Evolutionary conservation across 2,113 vertebrate species (phyloP).

Genomic region (Oncorhynchus nerka): DNA sequence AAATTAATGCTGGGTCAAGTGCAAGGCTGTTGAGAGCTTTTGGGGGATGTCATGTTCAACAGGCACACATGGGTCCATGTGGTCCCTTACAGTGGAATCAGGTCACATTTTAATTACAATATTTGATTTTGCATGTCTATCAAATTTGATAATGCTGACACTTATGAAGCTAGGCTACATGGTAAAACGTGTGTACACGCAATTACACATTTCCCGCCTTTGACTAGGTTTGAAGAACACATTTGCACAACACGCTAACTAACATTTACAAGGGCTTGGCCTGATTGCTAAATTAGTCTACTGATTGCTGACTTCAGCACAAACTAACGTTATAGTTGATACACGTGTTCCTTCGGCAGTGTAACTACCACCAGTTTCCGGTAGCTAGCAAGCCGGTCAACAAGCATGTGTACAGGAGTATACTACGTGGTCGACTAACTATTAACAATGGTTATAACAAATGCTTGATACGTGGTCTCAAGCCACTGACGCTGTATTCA

Average conservation of each 20-base stretch:
- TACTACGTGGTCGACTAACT: neutral
- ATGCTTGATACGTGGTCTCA: too few species aligned
- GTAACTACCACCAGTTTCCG: slow-evolving; percentile 50
- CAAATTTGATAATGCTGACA: neutral
- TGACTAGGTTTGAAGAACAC: neutral
- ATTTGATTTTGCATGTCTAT: neutral
- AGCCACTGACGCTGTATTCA: too few species aligned
- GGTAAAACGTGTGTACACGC: neutral
- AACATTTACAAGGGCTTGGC: slow-evolving; percentile 25
- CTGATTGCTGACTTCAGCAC: slow-evolving; percentile 64
- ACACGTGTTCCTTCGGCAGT: slow-evolving; percentile 67
- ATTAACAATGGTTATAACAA: neutral
- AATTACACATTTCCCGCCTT: slow-evolving; percentile 1
- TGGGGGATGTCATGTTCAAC: slow-evolving; percentile 22
- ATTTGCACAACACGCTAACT: slow-evolving; percentile 18
- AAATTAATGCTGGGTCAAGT: slow-evolving; percentile 83
- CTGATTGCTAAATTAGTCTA: slow-evolving; percentile 57
- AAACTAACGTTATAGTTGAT: slow-evolving; percentile 45
- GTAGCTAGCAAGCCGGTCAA: slow-evolving; percentile 2
- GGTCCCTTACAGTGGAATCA: slow-evolving; percentile 11
- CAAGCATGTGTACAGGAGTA: neutral
- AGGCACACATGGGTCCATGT: slow-evolving; percentile 6
- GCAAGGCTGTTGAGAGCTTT: slow-evolving; percentile 45
- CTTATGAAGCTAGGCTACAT: neutral
- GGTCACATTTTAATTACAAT: slow-evolving; percentile 38